These are phyloP conservation scores for Uloborus plumipes DNA, from an alignment of 2,888 invertebrate species.

Conservation along the genomic window DNA sequence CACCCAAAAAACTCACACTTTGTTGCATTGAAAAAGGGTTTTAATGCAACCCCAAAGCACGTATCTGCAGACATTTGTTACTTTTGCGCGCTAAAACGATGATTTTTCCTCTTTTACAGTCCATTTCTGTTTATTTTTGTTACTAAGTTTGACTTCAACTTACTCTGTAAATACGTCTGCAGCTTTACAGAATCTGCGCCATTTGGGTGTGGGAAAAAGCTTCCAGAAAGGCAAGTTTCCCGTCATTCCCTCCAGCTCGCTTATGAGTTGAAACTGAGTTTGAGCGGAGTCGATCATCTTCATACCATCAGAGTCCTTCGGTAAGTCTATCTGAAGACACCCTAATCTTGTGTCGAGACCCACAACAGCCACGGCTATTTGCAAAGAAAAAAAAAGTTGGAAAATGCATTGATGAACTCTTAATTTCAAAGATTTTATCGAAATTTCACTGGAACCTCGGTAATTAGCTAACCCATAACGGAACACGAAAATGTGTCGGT, in stretches of 20 bases:
- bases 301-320: constrained; percentile 83
- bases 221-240: constrained; percentile 68
- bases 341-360: constrained; percentile 89
- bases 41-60: too few species aligned
- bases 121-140: too few species aligned
- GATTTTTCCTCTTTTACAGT: too few species aligned
- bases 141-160: neutral
- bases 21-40: too few species aligned
- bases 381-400: neutral
- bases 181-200: constrained; percentile 70
- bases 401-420: neutral
- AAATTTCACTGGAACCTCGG: too few species aligned
- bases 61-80: too few species aligned
- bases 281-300: constrained; percentile 81
- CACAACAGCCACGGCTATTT: constrained; percentile 82
- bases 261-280: constrained; percentile 68
- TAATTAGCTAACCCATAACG: too few species aligned
- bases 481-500: too few species aligned
- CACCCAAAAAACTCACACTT: too few species aligned
- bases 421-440: too few species aligned
- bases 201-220: constrained; percentile 70
- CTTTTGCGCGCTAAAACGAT: too few species aligned
- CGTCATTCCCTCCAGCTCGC: constrained; percentile 69
- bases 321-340: constrained; percentile 80
- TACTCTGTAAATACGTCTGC: constrained; percentile 72